Evolutionary conservation across 2,797 vertebrate genomes (phyloP), one percentile per base, ranked within the genome.

Genomic region (Macrochelys suwanniensis): DNA sequence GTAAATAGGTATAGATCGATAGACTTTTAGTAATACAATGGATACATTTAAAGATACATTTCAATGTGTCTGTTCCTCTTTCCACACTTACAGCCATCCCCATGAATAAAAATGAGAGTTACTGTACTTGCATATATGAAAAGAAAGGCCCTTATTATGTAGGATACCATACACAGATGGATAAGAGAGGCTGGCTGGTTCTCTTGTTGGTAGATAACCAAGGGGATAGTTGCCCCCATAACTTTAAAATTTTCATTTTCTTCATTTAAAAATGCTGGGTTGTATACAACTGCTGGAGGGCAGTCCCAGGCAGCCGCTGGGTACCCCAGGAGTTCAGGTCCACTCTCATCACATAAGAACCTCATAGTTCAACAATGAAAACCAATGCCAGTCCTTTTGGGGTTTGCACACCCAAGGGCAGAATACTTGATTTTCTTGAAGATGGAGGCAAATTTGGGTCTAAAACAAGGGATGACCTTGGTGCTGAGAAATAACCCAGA

Each of bases 361-460:
- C 19, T 25, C 68, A 12, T 45, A 88, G 47, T 9, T 84, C 28
- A 88, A 85, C 49, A 8, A 11, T 1, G 50, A 74, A 96, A 87
- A 87, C 26, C 77, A 82, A 7, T 0, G 0, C 54, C 23, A 2
- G 0, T 80, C 93, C 26, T 80, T 79, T 0, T 1, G 2, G 61
- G 65, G 25, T 59, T 87, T 76, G 31, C 45, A 76, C n/a, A 88
- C 49, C 59, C 54, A 2, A 57, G 80, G 77, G 51, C 65, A 83
- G 74, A 42, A 16, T 80, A 80, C 1, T 9, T 4, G 84, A 42
- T 49, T 93, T 94, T 3, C 74, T 86, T 76, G 61, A 74, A 92
- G 50, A 17, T 21, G 25, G 47, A 49, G 61, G 33, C 57, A 90
- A 88, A 53, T 25, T 87, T 95, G 86, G 80, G 82, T 90, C 19